These are phyloP conservation scores for Seriola quinqueradiata DNA, from an alignment of 2,113 vertebrate species.

Conservation along the genomic window DNA sequence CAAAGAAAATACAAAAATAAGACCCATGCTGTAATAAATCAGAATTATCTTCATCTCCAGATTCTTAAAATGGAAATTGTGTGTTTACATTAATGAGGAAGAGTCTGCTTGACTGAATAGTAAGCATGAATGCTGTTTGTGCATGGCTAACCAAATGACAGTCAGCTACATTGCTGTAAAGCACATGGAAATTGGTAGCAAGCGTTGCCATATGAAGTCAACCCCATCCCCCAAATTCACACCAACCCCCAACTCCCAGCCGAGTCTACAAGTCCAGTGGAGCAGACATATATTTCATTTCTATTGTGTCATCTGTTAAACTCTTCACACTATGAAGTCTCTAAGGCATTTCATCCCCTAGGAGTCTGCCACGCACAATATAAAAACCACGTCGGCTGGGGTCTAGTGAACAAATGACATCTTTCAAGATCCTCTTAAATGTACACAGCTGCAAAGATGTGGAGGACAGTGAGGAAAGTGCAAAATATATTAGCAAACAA, in stretches of 20 bases:
- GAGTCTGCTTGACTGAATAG: constrained; percentile 4
- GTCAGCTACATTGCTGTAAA: constrained; percentile 5
- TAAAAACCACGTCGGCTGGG: constrained; percentile 51
- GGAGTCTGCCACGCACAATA: constrained; percentile 55
- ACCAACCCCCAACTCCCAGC: constrained; percentile 10
- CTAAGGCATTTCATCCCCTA: constrained; percentile 66
- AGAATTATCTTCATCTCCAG: not conserved
- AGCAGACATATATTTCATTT: constrained; percentile 77
- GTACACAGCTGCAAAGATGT: constrained; percentile 65
- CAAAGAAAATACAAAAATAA: constrained; percentile 6
- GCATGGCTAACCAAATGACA: constrained; percentile 41
- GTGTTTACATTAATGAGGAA: constrained; percentile 1
- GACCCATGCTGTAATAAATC: not conserved
- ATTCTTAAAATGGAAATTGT: not conserved
- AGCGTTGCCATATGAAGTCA: constrained; percentile 23
- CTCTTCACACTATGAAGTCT: constrained; percentile 66
- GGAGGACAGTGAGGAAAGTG: constrained; percentile 51
- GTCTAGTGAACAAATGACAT: constrained; percentile 55
- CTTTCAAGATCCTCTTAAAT: constrained; percentile 53
- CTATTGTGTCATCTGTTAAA: constrained; percentile 81
- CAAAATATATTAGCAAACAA: constrained; percentile 58
- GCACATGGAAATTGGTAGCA: constrained; percentile 70
- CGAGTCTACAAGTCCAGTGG: constrained; percentile 44
- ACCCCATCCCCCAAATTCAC: constrained; percentile 1
- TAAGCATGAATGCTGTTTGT: not conserved